Conservation (phyloP, 2,888 invertebrate species). For the Erebia palarica region DNA sequence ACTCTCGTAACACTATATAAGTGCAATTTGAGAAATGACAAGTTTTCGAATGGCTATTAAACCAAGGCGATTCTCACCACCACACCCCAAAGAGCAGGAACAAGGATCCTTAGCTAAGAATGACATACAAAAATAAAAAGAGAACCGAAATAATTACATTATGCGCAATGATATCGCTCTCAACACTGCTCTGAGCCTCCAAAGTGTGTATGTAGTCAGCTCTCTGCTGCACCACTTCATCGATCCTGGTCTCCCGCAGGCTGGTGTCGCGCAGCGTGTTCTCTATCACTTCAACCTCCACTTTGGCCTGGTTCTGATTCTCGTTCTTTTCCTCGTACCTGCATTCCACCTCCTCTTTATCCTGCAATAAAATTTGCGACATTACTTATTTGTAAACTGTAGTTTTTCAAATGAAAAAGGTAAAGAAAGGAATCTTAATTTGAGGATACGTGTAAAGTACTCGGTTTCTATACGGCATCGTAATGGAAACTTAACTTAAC, state of each 20-base stretch:
- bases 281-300: conserved; percentile 63
- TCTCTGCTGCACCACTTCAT: conserved; percentile 77
- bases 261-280: conserved; percentile 50
- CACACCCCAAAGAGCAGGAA: too few species aligned
- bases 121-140: too few species aligned
- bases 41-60: too few species aligned
- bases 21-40: too few species aligned
- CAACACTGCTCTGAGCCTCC: conserved; percentile 79
- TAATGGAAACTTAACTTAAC: too few species aligned
- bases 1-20: too few species aligned
- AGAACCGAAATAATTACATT: conserved; percentile 77
- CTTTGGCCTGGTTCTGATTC: conserved; percentile 59
- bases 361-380: conserved; percentile 49
- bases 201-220: conserved; percentile 74
- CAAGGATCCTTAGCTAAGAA: too few species aligned
- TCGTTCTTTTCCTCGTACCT: conserved; percentile 79
- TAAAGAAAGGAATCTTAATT: too few species aligned
- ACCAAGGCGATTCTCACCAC: too few species aligned
- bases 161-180: conserved; percentile 85
- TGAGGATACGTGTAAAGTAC: too few species aligned
- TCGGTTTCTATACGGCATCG: too few species aligned
- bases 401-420: background rate
- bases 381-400: background rate
- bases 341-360: conserved; percentile 77
- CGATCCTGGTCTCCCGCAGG: conserved; percentile 85